Evolutionary conservation across 2,797 vertebrate genomes (phyloP).

Genomic region (Apogon hyalosoma): DNA sequence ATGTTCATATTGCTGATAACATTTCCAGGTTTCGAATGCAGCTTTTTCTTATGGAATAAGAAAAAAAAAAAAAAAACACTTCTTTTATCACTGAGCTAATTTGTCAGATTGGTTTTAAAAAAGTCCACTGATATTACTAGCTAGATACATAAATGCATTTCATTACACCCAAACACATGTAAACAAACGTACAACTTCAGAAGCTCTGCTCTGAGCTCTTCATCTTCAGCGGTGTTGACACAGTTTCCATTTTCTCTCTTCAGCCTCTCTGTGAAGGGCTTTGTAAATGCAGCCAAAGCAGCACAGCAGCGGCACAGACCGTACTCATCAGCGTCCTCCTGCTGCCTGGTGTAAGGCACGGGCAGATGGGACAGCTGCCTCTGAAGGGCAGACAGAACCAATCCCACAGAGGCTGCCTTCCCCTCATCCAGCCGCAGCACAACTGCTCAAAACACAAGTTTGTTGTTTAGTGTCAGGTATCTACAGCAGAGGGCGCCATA

Average conservation of each 20-base stretch:
- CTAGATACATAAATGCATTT: not conserved
- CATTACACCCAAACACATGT: not conserved
- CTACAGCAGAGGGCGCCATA: constrained; percentile 69
- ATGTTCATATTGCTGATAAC: no score
- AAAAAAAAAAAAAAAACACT: no score
- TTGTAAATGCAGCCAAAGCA: constrained; percentile 84
- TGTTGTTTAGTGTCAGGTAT: constrained; percentile 11
- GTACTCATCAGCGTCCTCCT: constrained; percentile 86
- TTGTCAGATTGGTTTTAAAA: not conserved
- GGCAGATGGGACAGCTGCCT: constrained; percentile 89
- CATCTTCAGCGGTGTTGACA: constrained; percentile 43
- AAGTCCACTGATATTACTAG: not conserved
- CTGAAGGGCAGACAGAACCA: constrained; percentile 87
- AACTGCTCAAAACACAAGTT: constrained; percentile 70
- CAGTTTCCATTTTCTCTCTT: constrained; percentile 68
- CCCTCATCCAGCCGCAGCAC: constrained; percentile 85
- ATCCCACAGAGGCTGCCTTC: constrained; percentile 84
- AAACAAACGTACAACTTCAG: constrained; percentile 89
- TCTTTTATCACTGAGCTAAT: no score
- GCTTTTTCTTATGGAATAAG: no score
- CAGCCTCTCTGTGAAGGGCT: constrained; percentile 88
- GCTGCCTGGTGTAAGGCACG: constrained; percentile 89
- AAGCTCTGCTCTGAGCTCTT: constrained; percentile 88
- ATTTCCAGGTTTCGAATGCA: no score
- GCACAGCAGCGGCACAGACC: constrained; percentile 88